Conservation (phyloP, 2,113 vertebrate species). For the Hypomesus transpacificus region DNA sequence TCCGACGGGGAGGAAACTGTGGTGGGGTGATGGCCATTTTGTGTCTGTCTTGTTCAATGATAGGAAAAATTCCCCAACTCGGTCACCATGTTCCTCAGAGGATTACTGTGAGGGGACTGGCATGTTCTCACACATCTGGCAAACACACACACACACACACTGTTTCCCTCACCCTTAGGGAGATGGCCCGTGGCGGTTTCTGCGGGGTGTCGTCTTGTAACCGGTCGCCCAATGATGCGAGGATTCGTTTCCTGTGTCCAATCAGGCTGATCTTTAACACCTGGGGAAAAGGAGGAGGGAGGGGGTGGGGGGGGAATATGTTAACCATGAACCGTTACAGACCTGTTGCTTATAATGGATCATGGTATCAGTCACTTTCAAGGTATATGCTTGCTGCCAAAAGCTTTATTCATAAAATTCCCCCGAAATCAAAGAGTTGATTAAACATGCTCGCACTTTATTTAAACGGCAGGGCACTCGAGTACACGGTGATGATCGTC, state of each 20-base stretch:
- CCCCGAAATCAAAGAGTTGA: too few species aligned
- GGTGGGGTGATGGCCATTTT: constrained; percentile 38
- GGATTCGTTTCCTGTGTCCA: constrained; percentile 92
- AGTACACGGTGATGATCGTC: constrained; percentile 28
- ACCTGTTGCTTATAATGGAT: too few species aligned
- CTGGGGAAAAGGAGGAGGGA: constrained; percentile 64
- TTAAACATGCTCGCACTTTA: too few species aligned
- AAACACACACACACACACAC: constrained; percentile 9
- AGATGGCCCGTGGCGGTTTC: constrained; percentile 93
- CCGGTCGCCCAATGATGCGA: constrained; percentile 92
- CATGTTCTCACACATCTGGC: not conserved
- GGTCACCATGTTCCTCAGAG: too few species aligned
- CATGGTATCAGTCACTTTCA: too few species aligned
- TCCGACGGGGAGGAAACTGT: constrained; percentile 21
- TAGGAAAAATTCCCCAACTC: too few species aligned
- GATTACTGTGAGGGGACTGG: too few species aligned
- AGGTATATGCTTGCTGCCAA: too few species aligned
- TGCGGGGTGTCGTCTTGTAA: constrained; percentile 94
- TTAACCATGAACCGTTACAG: not conserved
- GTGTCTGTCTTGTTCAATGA: constrained; percentile 14
- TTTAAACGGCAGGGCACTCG: constrained; percentile 10
- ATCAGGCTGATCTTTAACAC: constrained; percentile 94
- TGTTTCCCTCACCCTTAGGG: constrained; percentile 82
- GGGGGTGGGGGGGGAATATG: not conserved
- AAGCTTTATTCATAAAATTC: too few species aligned